These are phyloP conservation scores for Streblospio benedicti DNA, from an alignment of 1,140 invertebrate species.

Conservation along the genomic window DNA sequence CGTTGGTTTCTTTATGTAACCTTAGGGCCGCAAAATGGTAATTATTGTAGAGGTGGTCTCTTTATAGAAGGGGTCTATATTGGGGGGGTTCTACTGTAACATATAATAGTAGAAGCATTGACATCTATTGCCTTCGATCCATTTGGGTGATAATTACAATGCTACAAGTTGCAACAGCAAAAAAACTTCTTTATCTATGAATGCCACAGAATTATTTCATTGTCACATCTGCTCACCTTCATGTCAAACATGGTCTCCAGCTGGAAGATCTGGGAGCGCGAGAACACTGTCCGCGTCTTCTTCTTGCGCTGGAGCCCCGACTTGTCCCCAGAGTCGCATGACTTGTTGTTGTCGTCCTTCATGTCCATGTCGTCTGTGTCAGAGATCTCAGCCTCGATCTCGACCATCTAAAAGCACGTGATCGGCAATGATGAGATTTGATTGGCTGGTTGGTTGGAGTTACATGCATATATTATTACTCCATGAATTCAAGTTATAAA, in stretches of 20 bases:
- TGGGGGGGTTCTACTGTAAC: too few species aligned
- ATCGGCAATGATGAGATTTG: neutral
- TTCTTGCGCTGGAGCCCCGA: slow-evolving; percentile 64
- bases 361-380: slow-evolving; percentile 2
- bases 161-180: too few species aligned
- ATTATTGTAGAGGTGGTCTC: too few species aligned
- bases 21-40: too few species aligned
- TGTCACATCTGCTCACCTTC: slow-evolving; percentile 11
- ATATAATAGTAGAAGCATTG: too few species aligned
- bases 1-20: neutral
- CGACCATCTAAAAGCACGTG: too few species aligned
- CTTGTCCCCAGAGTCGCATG: neutral
- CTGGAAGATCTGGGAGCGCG: slow-evolving; percentile 81
- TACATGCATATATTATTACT: neutral
- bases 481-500: too few species aligned
- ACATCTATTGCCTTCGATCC: too few species aligned
- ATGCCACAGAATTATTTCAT: too few species aligned
- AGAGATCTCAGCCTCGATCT: neutral
- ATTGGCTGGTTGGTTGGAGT: neutral
- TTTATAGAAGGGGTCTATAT: too few species aligned
- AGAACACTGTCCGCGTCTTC: slow-evolving; percentile 96
- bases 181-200: too few species aligned
- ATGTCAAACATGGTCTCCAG: slow-evolving; percentile 93
- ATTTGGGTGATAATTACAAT: too few species aligned
- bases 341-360: neutral